Evolutionary conservation across 1,140 invertebrate species (phyloP).

Genomic region (Pantala flavescens): DNA sequence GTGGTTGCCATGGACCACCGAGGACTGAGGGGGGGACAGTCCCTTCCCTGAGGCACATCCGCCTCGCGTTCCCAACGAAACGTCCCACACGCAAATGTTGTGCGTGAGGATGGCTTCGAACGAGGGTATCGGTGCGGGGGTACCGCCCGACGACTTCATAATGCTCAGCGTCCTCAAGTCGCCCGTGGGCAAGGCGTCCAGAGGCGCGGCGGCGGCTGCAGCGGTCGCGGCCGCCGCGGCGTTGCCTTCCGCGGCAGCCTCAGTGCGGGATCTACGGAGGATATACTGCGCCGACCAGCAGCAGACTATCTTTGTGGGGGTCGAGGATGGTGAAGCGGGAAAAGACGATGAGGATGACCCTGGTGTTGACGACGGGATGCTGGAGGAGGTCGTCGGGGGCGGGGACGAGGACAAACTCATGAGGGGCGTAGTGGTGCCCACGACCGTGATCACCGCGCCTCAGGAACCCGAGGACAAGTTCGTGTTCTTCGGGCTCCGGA

Average conservation of each 20-base stretch:
- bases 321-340: no score
- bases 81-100: constrained; percentile 15
- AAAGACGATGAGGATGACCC: background rate
- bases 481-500: background rate
- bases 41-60: background rate
- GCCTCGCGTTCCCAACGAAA: no score
- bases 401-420: constrained; percentile 23
- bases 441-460: constrained; percentile 35
- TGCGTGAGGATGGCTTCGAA: constrained; percentile 25
- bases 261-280: no score
- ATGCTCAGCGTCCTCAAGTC: constrained; percentile 48
- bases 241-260: background rate
- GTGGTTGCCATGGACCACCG: no score
- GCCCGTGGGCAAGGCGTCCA: constrained; percentile 32
- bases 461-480: constrained; percentile 1
- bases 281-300: no score
- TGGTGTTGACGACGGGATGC: background rate
- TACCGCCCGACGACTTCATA: constrained; percentile 36
- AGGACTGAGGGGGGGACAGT: background rate
- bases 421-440: background rate
- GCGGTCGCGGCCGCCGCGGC: background rate
- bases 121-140: constrained; percentile 17
- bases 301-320: no score
- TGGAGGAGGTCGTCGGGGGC: constrained; percentile 18
- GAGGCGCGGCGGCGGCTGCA: background rate